phyloP scores from a whole-genome alignment of 1,140 invertebrate species.

The Gonioctena quinquepunctata region DNA sequence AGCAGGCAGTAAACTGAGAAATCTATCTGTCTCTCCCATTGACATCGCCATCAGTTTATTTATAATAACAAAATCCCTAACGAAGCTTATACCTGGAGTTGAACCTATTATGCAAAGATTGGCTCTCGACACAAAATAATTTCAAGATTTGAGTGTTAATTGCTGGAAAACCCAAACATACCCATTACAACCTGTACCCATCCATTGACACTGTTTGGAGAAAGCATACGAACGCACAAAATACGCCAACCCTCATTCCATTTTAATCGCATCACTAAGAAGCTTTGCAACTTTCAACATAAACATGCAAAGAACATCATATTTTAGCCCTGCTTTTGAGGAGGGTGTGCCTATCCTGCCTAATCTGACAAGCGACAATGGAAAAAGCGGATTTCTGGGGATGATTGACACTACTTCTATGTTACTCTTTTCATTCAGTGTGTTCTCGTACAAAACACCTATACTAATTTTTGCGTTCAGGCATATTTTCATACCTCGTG shows the following conservation, averaged over 20 bases:
- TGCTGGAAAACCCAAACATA: neutral
- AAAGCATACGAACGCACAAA: neutral
- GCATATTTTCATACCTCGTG: neutral
- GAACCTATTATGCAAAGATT: too few relatives aligned
- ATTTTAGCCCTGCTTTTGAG: conserved; percentile 34
- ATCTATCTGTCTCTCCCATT: too few relatives aligned
- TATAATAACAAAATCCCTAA: too few relatives aligned
- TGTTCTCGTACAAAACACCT: neutral
- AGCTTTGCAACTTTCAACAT: conserved; percentile 34
- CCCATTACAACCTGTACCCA: too few relatives aligned
- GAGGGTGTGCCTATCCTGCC: conserved; percentile 29
- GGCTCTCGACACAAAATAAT: too few relatives aligned
- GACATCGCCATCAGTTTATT: too few relatives aligned
- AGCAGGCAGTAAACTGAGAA: too few relatives aligned
- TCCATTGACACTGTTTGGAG: too few relatives aligned
- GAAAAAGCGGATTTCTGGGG: conserved; percentile 38
- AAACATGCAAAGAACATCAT: conserved; percentile 23
- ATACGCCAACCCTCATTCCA: conserved; percentile 10
- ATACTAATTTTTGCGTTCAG: neutral
- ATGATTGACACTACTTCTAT: conserved; percentile 39
- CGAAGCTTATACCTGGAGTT: too few relatives aligned
- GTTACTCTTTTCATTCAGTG: conserved; percentile 10
- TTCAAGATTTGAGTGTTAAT: neutral
- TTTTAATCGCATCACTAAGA: conserved; percentile 34
- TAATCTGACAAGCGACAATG: conserved; percentile 43